Evolutionary conservation across 2,888 invertebrate species (phyloP).

Genomic region (Sylvicola cinctus): DNA sequence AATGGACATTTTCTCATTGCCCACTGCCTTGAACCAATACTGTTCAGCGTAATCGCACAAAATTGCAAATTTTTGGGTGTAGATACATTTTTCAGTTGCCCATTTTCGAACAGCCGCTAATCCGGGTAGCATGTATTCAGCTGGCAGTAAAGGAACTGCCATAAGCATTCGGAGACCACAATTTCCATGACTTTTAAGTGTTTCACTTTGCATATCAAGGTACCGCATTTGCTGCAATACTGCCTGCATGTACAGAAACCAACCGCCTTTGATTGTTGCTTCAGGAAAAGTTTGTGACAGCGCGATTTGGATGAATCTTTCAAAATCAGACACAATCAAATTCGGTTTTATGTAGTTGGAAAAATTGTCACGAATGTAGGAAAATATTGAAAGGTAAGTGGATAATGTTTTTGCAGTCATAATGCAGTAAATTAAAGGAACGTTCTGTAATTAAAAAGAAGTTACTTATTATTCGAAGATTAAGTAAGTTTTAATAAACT

Average conservation of each 20-base stretch:
- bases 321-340: constrained; percentile 12
- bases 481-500: background rate
- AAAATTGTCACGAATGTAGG: constrained; percentile 11
- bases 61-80: background rate
- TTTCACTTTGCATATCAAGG: constrained; percentile 11
- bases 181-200: constrained; percentile 11
- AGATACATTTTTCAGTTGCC: constrained; percentile 12
- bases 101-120: constrained; percentile 13
- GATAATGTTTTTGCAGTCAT: constrained; percentile 11
- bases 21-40: constrained; percentile 11
- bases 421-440: constrained; percentile 12
- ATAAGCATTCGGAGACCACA: constrained; percentile 13
- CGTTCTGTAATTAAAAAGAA: constrained; percentile 7
- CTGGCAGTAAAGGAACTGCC: constrained; percentile 13
- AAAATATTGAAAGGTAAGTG: constrained; percentile 11
- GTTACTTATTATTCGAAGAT: background rate
- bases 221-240: constrained; percentile 11
- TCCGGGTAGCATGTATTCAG: constrained; percentile 14
- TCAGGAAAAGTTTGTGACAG: constrained; percentile 11
- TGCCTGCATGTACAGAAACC: constrained; percentile 12
- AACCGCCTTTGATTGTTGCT: constrained; percentile 13
- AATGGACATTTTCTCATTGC: constrained; percentile 15
- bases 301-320: constrained; percentile 10
- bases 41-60: constrained; percentile 13
- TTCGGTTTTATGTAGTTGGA: constrained; percentile 10